Conservation (phyloP, 1,140 invertebrate species). For the Ridgeia piscesae region DNA sequence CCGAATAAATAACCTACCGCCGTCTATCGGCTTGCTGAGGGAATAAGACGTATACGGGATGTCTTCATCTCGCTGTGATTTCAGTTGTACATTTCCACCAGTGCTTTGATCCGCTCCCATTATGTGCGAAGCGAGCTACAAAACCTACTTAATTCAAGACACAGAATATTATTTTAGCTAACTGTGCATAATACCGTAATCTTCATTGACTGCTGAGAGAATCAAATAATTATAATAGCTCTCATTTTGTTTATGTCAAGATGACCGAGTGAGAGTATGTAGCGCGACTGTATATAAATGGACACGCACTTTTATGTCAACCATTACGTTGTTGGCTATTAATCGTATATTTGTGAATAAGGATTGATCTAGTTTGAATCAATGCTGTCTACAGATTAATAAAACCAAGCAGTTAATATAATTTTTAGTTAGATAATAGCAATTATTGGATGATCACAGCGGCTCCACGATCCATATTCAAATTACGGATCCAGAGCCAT, state of each 20-base stretch:
- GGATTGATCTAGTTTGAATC: not conserved
- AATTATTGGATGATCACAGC: too few species aligned
- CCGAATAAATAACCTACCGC: constrained; percentile 60
- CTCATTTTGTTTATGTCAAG: not conserved
- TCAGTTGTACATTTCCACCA: constrained; percentile 41
- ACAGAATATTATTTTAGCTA: not conserved
- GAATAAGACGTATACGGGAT: constrained; percentile 93
- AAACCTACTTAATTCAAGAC: not conserved
- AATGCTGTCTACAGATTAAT: not conserved
- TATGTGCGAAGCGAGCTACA: not conserved
- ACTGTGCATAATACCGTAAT: not conserved
- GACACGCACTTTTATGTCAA: not conserved
- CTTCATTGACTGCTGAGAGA: not conserved
- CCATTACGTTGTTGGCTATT: not conserved
- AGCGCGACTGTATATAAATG: not conserved
- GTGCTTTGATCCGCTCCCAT: constrained; percentile 55
- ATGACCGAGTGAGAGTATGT: not conserved
- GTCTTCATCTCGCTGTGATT: constrained; percentile 64
- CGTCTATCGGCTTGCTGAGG: constrained; percentile 82
- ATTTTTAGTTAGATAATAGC: not conserved
- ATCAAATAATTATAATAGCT: not conserved
- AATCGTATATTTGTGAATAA: not conserved
- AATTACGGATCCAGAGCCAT: not conserved
- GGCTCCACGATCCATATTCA: not conserved
- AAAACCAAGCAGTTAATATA: not conserved